These are phyloP conservation scores for Poeciliopsis turneri DNA, from an alignment of 2,797 vertebrate genomes.

Conservation along the genomic window DNA sequence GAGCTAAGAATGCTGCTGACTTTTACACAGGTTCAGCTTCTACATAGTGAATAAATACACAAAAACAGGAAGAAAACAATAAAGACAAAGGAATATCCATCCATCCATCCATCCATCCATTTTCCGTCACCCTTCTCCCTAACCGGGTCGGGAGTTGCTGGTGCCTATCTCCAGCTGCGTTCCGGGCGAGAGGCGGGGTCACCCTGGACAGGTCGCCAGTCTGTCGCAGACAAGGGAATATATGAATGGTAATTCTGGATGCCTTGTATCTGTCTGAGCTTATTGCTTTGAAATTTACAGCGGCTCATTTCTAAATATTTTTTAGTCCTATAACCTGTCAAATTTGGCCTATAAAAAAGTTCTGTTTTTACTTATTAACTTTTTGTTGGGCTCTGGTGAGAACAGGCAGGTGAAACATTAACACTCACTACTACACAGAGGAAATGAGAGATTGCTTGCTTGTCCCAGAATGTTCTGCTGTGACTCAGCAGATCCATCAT, in stretches of 20 bases:
- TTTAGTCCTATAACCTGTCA: neutral
- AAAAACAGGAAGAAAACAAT: neutral
- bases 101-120: too few relatives aligned
- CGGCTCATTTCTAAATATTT: neutral
- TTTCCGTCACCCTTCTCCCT: too few relatives aligned
- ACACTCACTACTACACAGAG: constrained; percentile 12
- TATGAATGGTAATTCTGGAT: constrained; percentile 1
- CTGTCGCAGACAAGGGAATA: too few relatives aligned
- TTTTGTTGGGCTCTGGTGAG: neutral
- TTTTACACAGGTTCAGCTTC: neutral
- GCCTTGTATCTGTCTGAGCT: neutral
- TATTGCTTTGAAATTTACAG: neutral
- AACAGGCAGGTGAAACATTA: constrained; percentile 35
- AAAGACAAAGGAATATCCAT: too few relatives aligned
- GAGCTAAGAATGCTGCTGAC: neutral
- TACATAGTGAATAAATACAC: neutral
- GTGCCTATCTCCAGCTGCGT: too few relatives aligned
- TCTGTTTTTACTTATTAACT: constrained; percentile 15
- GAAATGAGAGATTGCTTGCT: neutral
- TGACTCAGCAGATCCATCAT: neutral
- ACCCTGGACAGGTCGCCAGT: too few relatives aligned
- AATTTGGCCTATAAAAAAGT: neutral
- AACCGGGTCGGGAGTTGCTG: too few relatives aligned
- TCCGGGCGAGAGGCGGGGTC: too few relatives aligned
- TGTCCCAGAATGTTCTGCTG: neutral